Evolutionary conservation across 1,140 invertebrate species (phyloP).

Genomic region (Camponotus pennsylvanicus): DNA sequence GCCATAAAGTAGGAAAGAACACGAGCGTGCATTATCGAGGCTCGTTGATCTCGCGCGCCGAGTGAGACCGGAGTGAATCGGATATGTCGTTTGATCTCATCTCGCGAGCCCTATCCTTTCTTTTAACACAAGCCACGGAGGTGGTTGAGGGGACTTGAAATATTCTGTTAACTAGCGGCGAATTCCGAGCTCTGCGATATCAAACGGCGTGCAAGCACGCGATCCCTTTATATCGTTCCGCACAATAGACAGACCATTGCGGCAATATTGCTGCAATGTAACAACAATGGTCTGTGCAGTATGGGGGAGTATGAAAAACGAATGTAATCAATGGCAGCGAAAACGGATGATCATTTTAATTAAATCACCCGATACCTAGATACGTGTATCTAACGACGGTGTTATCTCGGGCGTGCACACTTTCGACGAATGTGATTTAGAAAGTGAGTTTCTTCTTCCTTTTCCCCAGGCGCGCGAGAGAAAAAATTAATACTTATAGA

Average conservation of each 20-base stretch:
- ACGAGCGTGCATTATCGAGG: slow-evolving; percentile 60
- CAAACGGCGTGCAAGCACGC: slow-evolving; percentile 69
- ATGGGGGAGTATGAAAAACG: slow-evolving; percentile 48
- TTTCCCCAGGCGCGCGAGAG: not conserved
- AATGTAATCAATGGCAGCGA: slow-evolving; percentile 9
- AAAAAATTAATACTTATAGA: slow-evolving; percentile 37
- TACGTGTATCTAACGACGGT: slow-evolving; percentile 26
- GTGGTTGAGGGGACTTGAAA: slow-evolving; percentile 19
- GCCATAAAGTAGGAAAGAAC: slow-evolving; percentile 64
- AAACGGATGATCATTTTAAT: slow-evolving; percentile 50
- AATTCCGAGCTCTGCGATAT: slow-evolving; percentile 28
- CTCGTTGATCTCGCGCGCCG: slow-evolving; percentile 44
- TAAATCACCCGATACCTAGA: slow-evolving; percentile 26
- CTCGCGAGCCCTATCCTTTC: not conserved
- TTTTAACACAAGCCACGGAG: not conserved
- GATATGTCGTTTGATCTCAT: slow-evolving; percentile 31
- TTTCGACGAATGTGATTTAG: slow-evolving; percentile 42
- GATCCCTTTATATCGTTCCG: slow-evolving; percentile 28
- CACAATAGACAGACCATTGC: too few relatives aligned
- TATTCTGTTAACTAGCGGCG: slow-evolving; percentile 35
- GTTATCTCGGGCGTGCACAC: slow-evolving; percentile 37
- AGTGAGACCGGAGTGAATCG: slow-evolving; percentile 30
- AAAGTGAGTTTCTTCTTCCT: slow-evolving; percentile 58
- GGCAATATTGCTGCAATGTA: too few relatives aligned
- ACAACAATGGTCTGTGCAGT: not conserved